phyloP scores from a whole-genome alignment of 2,888 invertebrate genomes.

The Orthosia incerta region DNA sequence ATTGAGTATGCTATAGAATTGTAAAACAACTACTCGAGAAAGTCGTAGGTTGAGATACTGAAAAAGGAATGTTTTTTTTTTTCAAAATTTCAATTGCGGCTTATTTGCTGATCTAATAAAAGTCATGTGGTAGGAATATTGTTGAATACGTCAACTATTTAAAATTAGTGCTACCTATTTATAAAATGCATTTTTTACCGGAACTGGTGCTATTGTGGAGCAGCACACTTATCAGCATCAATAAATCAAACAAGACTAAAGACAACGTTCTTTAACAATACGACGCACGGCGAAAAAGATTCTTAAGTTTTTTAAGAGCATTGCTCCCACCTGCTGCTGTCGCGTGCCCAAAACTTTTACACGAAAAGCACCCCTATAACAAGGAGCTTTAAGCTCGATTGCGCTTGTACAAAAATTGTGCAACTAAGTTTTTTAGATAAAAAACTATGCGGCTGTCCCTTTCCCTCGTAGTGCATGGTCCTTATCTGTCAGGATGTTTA shows the following conservation, averaged over 20 bases:
- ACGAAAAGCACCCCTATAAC: conserved; percentile 62
- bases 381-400: conserved; percentile 58
- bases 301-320: conserved; percentile 86
- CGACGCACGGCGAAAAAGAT: conserved; percentile 83
- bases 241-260: conserved; percentile 74
- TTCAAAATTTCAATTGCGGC: neutral
- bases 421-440: conserved; percentile 83
- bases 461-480: conserved; percentile 81
- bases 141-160: conserved; percentile 7
- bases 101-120: neutral
- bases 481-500: conserved; percentile 87
- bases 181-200: conserved; percentile 28
- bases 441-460: conserved; percentile 81
- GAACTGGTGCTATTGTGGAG: conserved; percentile 37
- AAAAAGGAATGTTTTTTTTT: neutral
- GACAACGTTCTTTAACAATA: conserved; percentile 81
- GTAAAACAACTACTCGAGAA: neutral
- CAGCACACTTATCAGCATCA: conserved; percentile 63
- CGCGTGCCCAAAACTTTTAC: conserved; percentile 80
- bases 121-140: neutral
- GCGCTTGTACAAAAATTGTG: conserved; percentile 40
- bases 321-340: conserved; percentile 88
- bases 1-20: conserved; percentile 4
- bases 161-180: conserved; percentile 18
- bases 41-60: neutral